Percentiles rank a stretch among this genome's conserved stretches.
These are phyloP conservation scores for Nematostella vectensis DNA, from an alignment of 92 coral and sea anemone genomes.

Conservation along the genomic window DNA sequence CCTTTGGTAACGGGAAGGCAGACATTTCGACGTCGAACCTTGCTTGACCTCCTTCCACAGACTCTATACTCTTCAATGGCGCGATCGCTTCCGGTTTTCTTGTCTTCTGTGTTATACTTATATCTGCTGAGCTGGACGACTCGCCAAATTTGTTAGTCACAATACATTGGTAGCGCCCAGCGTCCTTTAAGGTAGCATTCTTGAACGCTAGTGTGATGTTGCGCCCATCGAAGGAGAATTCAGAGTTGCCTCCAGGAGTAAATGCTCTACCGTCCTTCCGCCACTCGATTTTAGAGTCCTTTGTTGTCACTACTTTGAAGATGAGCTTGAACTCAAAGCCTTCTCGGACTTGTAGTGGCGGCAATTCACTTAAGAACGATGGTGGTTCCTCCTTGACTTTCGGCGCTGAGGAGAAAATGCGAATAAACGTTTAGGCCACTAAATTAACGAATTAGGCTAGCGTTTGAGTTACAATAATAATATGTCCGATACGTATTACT, in stretches of 20 bases:
- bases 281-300: conserved; percentile 79
- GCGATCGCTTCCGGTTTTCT: conserved; percentile 50
- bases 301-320: conserved; percentile 58
- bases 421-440: too few species aligned
- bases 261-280: conserved; percentile 65
- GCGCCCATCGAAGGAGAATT: conserved; percentile 47
- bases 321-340: conserved; percentile 59
- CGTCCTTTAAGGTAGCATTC: conserved; percentile 50
- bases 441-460: too few species aligned
- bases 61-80: conserved; percentile 53
- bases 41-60: conserved; percentile 74
- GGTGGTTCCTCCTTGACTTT: conserved; percentile 13
- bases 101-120: conserved; percentile 45
- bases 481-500: too few species aligned
- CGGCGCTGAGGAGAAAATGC: conserved; percentile 5
- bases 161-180: conserved; percentile 60
- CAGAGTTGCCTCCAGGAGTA: conserved; percentile 46
- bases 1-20: conserved; percentile 70
- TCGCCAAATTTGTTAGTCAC: conserved; percentile 64
- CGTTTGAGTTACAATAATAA: too few species aligned
- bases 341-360: conserved; percentile 50
- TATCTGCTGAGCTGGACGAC: conserved; percentile 41
- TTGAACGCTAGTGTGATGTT: conserved; percentile 53
- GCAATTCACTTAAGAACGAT: conserved; percentile 31
- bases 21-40: conserved; percentile 52